phyloP scores from a whole-genome alignment of 2,113 vertebrate genomes.

The Delphinapterus leucas region DNA sequence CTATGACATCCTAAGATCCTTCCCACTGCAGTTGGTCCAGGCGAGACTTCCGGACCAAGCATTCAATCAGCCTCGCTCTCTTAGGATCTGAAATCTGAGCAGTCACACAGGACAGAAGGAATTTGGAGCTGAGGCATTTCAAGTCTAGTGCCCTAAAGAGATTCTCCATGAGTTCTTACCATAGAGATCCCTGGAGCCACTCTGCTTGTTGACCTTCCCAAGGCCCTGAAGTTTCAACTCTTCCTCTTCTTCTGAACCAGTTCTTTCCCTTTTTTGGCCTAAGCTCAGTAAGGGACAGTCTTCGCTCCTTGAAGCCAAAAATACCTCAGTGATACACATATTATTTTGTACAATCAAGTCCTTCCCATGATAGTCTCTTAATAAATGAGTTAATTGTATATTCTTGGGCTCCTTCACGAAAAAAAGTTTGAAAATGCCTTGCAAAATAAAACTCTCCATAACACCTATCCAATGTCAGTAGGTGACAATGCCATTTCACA shows the following conservation, averaged over 20 bases:
- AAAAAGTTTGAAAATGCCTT: neutral
- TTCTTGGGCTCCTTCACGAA: neutral
- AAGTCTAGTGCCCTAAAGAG: neutral
- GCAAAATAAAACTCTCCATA: neutral
- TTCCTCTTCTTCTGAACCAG: neutral
- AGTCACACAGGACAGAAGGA: neutral
- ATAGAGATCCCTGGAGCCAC: neutral
- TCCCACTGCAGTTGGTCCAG: neutral
- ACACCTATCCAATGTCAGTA: neutral
- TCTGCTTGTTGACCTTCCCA: neutral
- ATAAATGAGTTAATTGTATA: neutral
- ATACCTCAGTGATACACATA: neutral
- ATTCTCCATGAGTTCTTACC: neutral
- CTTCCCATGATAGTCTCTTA: neutral
- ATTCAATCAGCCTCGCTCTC: neutral
- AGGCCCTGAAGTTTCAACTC: neutral
- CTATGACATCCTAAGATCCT: neutral
- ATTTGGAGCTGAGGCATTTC: neutral
- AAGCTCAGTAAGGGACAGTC: neutral
- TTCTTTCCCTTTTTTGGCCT: neutral
- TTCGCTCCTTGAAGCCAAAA: neutral
- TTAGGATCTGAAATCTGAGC: neutral
- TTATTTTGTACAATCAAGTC: neutral
- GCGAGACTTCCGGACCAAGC: neutral
- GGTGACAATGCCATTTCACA: neutral